Conservation (phyloP, 2,113 vertebrate species). For the Pteruthius melanotis region DNA sequence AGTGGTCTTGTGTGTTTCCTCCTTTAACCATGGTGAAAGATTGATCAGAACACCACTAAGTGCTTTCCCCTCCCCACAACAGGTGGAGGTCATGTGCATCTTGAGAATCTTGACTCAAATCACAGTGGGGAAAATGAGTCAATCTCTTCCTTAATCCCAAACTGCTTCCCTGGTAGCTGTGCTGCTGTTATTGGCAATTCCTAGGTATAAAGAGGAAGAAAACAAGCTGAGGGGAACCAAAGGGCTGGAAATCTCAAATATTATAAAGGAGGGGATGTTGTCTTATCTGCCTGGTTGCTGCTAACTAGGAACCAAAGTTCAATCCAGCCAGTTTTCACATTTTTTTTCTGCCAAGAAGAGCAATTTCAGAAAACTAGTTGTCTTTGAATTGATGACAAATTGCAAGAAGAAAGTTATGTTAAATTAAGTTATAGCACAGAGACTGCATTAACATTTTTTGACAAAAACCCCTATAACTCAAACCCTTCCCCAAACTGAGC, state of each 20-base stretch:
- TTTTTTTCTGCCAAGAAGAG: neutral
- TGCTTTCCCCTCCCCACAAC: too few species aligned
- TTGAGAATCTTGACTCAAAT: neutral
- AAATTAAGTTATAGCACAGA: neutral
- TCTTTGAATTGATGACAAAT: neutral
- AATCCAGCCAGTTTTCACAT: neutral
- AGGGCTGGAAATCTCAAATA: neutral
- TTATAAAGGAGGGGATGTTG: neutral
- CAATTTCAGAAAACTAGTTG: neutral
- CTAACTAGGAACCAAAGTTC: neutral
- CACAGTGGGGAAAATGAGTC: neutral
- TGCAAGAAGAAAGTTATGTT: neutral
- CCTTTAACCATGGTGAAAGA: neutral
- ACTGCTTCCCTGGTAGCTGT: neutral
- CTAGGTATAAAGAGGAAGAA: neutral
- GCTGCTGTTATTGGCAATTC: neutral
- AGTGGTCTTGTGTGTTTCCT: neutral
- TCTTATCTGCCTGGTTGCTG: neutral
- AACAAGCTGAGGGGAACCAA: neutral
- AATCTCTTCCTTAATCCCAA: neutral
- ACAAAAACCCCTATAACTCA: neutral
- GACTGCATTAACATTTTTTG: neutral
- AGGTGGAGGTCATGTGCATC: neutral
- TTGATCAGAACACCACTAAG: rapidly evolving
- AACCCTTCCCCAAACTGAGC: neutral